These are phyloP conservation scores for Rhamnusium bicolor DNA, from an alignment of 2,888 invertebrate genomes.

Conservation along the genomic window DNA sequence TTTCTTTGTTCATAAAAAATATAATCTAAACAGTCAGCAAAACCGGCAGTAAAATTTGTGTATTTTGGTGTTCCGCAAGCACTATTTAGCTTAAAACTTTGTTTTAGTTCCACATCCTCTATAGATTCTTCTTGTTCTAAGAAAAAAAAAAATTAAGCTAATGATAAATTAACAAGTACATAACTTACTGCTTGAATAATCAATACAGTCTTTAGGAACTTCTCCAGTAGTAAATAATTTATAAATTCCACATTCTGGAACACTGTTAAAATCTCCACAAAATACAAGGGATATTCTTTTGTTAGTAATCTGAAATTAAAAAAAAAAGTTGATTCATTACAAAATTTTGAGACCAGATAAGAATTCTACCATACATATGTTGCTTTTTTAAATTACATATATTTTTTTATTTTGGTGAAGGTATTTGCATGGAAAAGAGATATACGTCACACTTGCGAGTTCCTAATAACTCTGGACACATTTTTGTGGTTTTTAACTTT, in stretches of 20 bases:
- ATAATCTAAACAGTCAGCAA: constrained; percentile 93
- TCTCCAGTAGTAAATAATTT: constrained; percentile 82
- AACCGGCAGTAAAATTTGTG: constrained; percentile 89
- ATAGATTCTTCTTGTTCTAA: constrained; percentile 80
- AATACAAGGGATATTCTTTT: constrained; percentile 80
- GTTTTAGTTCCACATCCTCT: constrained; percentile 76
- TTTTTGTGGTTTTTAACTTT: too few species aligned
- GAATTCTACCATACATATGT: too few species aligned
- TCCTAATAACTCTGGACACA: too few species aligned
- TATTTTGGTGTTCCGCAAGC: constrained; percentile 89
- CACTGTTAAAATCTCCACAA: constrained; percentile 96
- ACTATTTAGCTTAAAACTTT: constrained; percentile 80
- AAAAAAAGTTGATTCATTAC: too few species aligned
- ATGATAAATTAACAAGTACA: constrained; percentile 29
- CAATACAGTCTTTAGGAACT: constrained; percentile 78
- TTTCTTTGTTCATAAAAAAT: constrained; percentile 85
- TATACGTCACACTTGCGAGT: too few species aligned
- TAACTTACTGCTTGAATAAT: constrained; percentile 86
- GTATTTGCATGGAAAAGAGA: too few species aligned
- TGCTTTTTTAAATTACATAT: too few species aligned
- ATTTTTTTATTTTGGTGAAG: too few species aligned
- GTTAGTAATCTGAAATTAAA: constrained; percentile 64
- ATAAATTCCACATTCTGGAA: constrained; percentile 88
- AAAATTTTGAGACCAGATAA: too few species aligned
- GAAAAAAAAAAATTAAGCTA: constrained; percentile 18